Conservation (phyloP, 2,888 invertebrate genomes). For the Plebejus anna region DNA sequence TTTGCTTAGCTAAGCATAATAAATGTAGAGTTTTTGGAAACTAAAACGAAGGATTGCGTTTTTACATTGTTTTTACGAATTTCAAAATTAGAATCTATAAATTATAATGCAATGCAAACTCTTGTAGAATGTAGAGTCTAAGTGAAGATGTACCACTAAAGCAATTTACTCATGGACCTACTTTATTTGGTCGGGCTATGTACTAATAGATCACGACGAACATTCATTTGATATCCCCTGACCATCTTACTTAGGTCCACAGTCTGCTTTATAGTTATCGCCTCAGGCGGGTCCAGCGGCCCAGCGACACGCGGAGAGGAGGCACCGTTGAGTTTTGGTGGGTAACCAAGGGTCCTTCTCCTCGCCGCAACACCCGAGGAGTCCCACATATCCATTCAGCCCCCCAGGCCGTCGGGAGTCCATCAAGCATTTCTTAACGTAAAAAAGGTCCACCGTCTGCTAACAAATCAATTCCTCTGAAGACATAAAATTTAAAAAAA, state of each 20-base stretch:
- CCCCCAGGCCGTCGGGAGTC: too few relatives aligned
- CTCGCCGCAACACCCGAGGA: too few relatives aligned
- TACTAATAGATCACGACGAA: not conserved
- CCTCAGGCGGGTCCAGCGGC: too few relatives aligned
- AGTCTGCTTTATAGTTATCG: too few relatives aligned
- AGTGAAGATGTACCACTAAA: not conserved
- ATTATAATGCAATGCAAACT: not conserved
- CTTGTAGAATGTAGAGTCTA: not conserved
- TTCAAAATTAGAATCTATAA: not conserved
- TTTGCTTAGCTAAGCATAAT: conserved; percentile 39
- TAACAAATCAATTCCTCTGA: too few relatives aligned
- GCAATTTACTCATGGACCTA: not conserved
- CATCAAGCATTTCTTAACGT: too few relatives aligned
- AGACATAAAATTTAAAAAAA: too few relatives aligned
- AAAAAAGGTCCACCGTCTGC: too few relatives aligned
- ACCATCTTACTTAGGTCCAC: not conserved
- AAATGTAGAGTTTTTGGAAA: not conserved
- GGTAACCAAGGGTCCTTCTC: too few relatives aligned
- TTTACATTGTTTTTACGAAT: not conserved
- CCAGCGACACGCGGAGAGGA: too few relatives aligned
- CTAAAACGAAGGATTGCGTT: not conserved
- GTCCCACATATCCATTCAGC: too few relatives aligned
- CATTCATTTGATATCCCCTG: not conserved
- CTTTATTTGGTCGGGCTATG: not conserved
- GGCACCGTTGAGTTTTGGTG: too few relatives aligned